Conservation (phyloP, 1,140 invertebrate genomes). For the Apocrypta bakeri region DNA sequence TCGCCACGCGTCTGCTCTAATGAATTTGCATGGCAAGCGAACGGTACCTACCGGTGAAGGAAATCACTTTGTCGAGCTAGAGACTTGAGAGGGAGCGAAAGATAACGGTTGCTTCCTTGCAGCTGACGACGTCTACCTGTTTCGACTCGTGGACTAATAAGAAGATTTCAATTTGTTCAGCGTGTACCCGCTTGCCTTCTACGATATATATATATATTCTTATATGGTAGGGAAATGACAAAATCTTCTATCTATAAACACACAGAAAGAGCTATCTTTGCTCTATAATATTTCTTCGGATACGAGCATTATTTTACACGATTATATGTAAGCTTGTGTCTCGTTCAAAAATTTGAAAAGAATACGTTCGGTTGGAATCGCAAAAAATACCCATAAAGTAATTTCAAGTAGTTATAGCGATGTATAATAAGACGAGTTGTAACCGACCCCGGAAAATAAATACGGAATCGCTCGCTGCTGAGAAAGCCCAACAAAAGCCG, state of each 20-base stretch:
- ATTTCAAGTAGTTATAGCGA: background rate
- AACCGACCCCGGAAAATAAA: background rate
- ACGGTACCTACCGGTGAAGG: background rate
- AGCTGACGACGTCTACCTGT: background rate
- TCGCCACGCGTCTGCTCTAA: background rate
- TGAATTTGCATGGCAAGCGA: conserved; percentile 13
- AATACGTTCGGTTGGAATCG: background rate
- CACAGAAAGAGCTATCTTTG: too few relatives aligned
- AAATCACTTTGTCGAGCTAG: conserved; percentile 22
- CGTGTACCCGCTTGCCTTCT: too few relatives aligned
- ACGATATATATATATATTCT: too few relatives aligned
- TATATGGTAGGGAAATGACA: too few relatives aligned
- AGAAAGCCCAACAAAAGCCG: conserved; percentile 2
- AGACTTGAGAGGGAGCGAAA: background rate
- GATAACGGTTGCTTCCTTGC: conserved; percentile 14
- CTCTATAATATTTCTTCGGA: background rate
- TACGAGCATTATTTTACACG: background rate
- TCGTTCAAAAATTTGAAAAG: too few relatives aligned
- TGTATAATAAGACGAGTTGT: background rate
- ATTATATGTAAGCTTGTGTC: background rate
- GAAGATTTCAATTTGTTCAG: too few relatives aligned
- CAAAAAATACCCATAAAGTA: background rate
- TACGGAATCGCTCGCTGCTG: background rate
- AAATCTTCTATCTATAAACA: too few relatives aligned
- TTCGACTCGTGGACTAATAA: too few relatives aligned